These are phyloP conservation scores for Drosophila mauritiana DNA, from an alignment of 1,140 invertebrate species.

Conservation along the genomic window DNA sequence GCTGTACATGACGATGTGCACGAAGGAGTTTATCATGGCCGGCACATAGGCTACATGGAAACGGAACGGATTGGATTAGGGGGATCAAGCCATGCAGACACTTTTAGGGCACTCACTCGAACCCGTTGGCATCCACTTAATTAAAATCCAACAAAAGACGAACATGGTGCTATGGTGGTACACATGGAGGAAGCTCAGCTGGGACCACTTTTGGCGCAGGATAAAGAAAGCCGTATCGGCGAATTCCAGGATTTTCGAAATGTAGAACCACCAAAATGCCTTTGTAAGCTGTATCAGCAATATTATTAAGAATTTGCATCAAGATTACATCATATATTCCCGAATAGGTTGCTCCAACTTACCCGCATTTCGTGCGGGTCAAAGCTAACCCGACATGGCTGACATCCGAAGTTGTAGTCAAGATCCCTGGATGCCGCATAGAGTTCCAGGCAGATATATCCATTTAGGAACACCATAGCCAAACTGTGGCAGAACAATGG, in stretches of 20 bases:
- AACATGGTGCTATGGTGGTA: slow-evolving; percentile 98
- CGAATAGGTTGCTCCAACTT: slow-evolving; percentile 83
- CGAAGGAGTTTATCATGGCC: slow-evolving; percentile 95
- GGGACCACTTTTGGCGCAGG: slow-evolving; percentile 93
- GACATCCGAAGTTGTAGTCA: slow-evolving; percentile 95
- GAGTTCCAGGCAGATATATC: slow-evolving; percentile 93
- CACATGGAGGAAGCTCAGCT: slow-evolving; percentile 95
- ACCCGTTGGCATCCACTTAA: slow-evolving; percentile 98
- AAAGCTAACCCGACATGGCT: slow-evolving; percentile 92
- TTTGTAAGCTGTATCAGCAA: too few species aligned
- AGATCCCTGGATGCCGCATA: slow-evolving; percentile 90
- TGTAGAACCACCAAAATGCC: slow-evolving; percentile 98
- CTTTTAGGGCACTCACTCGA: slow-evolving; percentile 88
- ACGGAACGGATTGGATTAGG: slow-evolving; percentile 34
- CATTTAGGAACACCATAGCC: slow-evolving; percentile 92
- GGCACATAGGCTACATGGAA: slow-evolving; percentile 90
- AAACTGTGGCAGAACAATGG: slow-evolving; percentile 94
- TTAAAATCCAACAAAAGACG: slow-evolving; percentile 97
- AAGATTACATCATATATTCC: too few species aligned
- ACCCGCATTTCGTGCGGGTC: slow-evolving; percentile 91
- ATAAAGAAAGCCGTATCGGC: slow-evolving; percentile 97
- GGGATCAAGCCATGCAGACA: too few species aligned
- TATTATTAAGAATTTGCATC: too few species aligned
- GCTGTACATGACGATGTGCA: slow-evolving; percentile 97
- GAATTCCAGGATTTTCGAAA: slow-evolving; percentile 97